Base-by-base conservation (phyloP, 2,797 vertebrate species). In the Leptatherina wallacei region DNA sequence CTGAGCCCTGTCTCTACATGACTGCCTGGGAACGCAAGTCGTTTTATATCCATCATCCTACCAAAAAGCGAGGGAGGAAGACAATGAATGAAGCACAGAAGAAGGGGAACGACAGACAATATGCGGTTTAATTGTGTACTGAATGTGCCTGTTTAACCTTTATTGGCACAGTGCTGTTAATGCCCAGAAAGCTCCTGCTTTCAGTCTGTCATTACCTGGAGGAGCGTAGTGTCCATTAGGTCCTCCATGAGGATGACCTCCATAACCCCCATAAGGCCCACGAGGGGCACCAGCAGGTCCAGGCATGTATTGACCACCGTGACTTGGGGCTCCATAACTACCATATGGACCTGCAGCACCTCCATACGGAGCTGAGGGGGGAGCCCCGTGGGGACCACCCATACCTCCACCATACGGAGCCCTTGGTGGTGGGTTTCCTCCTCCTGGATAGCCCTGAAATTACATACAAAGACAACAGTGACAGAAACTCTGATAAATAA, bases 201-300 rank as follows among this genome's bases (percentile, higher is more conserved):
- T 52, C 61, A 12, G 49, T 18, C 10, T 12, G 6, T 18, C 63
- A 42, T 87, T 85, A 95, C 96, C 94, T 93, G 90, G 90, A 33
- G 91, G 88, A 61, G 87, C 83, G 3, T 93, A 90, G 38, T 95
- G 94, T 59, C 95, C 93, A 69, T 95, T 93, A 14, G 72, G 80
- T 65, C 88, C 90, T 73, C 94, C 89, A 7, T 95, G 94, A 42
- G 93, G 93, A n/a, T 93, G 94, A 60, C 88, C 89, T 4, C 93
- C 92, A 4, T 94, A 94, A 18, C 75, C 83, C 2, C 93, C 95
- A 40, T 96, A 96, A 2, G 83, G 86, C 6, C 90, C 93, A 6
- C 91, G 88, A 0, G 88, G 91, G 12, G 84, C 81, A 38, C 77
- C 83, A 20, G 80, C 76, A 63, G 66, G 78, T 52, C 75, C 82